Evolutionary conservation across 1,140 invertebrate species (phyloP), one percentile per base, ranked within the genome.

Genomic region (Bombus ignitus): DNA sequence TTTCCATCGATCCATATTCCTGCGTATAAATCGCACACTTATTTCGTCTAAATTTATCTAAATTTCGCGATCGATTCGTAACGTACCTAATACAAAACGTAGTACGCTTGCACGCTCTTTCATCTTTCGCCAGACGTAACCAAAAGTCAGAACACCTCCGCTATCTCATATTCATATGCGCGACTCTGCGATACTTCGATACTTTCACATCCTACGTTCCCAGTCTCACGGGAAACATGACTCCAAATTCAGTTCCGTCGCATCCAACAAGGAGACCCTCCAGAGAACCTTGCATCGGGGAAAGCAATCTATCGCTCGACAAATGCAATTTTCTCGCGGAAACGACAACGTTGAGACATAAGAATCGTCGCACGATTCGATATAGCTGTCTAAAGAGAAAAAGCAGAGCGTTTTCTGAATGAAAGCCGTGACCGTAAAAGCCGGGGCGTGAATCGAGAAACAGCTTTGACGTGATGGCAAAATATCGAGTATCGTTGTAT

Each of bases 381-480:
- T 12, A 35, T 35, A 8, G 18, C n/a, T 8, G 22, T 15, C 0
- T 13, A 75, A 13, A 57, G n/a, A 66, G 15, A 66, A 66, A 66
- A 32, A 66, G 6, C 32, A 57, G 47, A 53, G 22, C 5, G n/a
- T 79, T 47, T 47, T 35, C 28, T 72, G 22, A 39, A 65, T n/a
- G 83, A 79, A 80, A 80, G 10, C 22, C 10, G 18, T 44, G 15
- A 42, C 22, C 15, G 42, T 39, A n/a, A n/a, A 44, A 47, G 32
- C 35, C 22, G 53, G 32, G 18, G 39, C 22, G 39, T 37, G 32
- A 84, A 77, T 70, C 65, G 62, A 71, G 37, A 35, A 62, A 71
- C 47, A 84, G 66, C n/a, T 18, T 35, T 25, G n/a, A 42, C n/a
- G 39, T 12, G 44, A 71, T 84, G 44, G 83, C 53, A 57, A 65